Evolutionary conservation across 2,888 invertebrate genomes (phyloP).

Genomic region (Villa cingulata): DNA sequence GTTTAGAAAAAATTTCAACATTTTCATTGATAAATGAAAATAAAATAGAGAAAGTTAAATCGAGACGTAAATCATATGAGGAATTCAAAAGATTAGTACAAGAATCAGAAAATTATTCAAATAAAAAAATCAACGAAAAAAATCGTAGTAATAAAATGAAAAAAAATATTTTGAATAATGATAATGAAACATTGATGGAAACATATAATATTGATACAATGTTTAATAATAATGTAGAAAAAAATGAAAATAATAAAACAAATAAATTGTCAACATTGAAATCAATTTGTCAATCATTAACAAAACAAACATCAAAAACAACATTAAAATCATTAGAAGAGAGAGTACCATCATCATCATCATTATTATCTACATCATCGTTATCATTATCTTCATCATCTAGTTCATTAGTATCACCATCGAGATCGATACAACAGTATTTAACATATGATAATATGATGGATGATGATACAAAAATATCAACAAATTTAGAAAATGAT

Average conservation of each 20-base stretch:
- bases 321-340: not conserved
- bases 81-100: slow-evolving; percentile 35
- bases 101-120: slow-evolving; percentile 24
- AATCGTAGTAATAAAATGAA: slow-evolving; percentile 14
- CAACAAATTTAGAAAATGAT: not conserved
- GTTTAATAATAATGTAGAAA: slow-evolving; percentile 1
- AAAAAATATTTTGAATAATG: not conserved
- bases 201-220: not conserved
- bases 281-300: slow-evolving; percentile 9
- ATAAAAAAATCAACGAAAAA: not conserved
- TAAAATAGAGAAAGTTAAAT: slow-evolving; percentile 15
- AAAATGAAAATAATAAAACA: not conserved
- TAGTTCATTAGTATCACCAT: no score
- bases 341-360: not conserved
- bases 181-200: not conserved
- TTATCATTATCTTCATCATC: not conserved
- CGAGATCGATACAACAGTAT: no score
- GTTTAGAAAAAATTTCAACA: no score
- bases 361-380: not conserved
- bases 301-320: slow-evolving; percentile 6
- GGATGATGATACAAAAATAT: not conserved
- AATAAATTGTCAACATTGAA: slow-evolving; percentile 4
- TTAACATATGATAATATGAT: no score
- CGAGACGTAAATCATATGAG: slow-evolving; percentile 34
- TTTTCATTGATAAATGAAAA: not conserved